Evolutionary conservation across 2,888 invertebrate genomes (phyloP), one percentile per base, ranked within the genome.

Genomic region (Cyrtodaria siliqua): DNA sequence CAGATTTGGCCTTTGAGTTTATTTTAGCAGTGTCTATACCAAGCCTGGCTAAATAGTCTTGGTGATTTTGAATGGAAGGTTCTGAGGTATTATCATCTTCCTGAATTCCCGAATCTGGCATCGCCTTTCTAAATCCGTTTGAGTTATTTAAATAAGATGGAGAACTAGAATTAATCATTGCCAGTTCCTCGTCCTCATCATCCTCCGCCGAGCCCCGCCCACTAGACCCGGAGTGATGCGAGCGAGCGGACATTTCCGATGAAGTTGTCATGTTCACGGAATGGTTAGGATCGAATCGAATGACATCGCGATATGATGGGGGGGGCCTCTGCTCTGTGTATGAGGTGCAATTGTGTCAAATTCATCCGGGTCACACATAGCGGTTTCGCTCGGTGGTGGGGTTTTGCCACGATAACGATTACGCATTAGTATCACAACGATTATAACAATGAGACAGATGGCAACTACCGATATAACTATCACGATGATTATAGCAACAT

Each of bases 121-220:
- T 92, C 12, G 97, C 84, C 64, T 88, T 87, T 9, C 86, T 76
- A 77, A 85, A 87, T 55, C 86, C 88, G 64, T 89, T 87, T 93
- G 98, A 98, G 91, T 98, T 98, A 84, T 89, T 86, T 38, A 88
- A 69, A 59, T 82, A 84, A 26, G 78, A 80, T 53, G 81, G 84
- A 18, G 89, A 87, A 0, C 97, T 97, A 93, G 98, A 98, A 91
- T 98, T 98, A 82, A 99, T 99, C 98, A 98, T 98, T 85, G 98
- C 95, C 62, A 99, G 98, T 93, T 99, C 99, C 93, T 98, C 98
- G 91, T 99, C 99, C 88, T 98, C 92, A 18, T 89, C 90, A 85
- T 98, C 98, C 93, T 98, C 98, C 1, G 98, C 98, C 0, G 98
- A 98, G 0, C 99, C 99, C 53, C 98, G 95, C 4, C 99, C 99